Evolutionary conservation across 2,888 invertebrate species (phyloP), one percentile per base, ranked within the genome.

Genomic region (Drosophila crucigera): DNA sequence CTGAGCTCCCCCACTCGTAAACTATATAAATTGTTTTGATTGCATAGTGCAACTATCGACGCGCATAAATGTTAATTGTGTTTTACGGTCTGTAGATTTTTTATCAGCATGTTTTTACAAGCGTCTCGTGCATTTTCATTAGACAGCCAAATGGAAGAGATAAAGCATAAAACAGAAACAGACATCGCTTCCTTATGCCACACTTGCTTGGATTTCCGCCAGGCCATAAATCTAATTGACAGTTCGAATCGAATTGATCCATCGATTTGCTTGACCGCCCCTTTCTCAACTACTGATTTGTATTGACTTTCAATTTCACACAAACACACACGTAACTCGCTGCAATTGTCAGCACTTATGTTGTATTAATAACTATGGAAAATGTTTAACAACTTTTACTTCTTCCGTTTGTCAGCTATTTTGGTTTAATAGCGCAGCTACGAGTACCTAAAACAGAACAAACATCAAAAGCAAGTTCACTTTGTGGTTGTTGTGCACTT

Each of bases 221-320:
- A 66, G 43, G 22, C 60, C 74, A 77, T 80, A 75, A 76, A 76
- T 63, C 58, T 65, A 54, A 49, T 25, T 39, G 54, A 61, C 63
- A 64, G 31, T 53, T 64, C 22, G 37, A 77, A 67, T 54, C 66
- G 50, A 73, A 69, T 35, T 54, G 50, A 61, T 65, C 33, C 56
- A 67, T 70, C 60, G 58, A 50, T 47, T 54, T 22, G 47, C 64
- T 37, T 61, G 62, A 68, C 71, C 68, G 66, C 41, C 64, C 28
- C 58, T 56, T 37, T 68, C 68, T 73, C 58, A 69, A 60, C 68
- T 49, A 53, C 59, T 68, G 62, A 68, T 61, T 68, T 59, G 59
- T 63, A 53, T 75, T 71, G 62, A 83, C 84, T 85, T 89, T 85
- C 86, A 82, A 80, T 89, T 89, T 85, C 86, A 79, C 68, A 68